Percentiles rank a stretch among this genome's conserved stretches.
These are phyloP conservation scores for Anabacerthia variegaticeps DNA, from an alignment of 2,797 vertebrate species.

Conservation along the genomic window DNA sequence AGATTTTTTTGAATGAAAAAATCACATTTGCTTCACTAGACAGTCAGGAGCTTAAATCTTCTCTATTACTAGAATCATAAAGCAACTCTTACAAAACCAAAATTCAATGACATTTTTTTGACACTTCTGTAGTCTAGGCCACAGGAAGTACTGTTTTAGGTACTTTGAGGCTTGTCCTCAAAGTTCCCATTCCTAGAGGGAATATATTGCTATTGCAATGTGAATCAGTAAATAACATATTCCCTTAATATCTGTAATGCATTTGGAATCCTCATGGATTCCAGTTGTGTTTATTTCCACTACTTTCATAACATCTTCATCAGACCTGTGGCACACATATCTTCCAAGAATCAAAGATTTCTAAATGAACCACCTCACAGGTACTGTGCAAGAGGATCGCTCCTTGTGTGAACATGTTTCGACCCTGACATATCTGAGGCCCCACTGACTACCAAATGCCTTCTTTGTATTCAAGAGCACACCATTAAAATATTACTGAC, in stretches of 20 bases:
- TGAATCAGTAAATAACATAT: neutral
- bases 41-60: neutral
- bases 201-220: neutral
- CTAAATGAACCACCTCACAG: neutral
- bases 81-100: neutral
- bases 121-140: neutral
- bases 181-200: neutral
- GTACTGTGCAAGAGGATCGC: neutral
- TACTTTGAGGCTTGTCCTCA: neutral
- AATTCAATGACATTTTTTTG: neutral
- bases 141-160: neutral
- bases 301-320: neutral
- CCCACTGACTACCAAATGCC: neutral
- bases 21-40: neutral
- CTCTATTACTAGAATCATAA: neutral
- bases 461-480: neutral
- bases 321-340: neutral
- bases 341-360: neutral
- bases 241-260: neutral
- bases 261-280: neutral
- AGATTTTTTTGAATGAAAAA: neutral
- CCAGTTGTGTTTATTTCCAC: neutral
- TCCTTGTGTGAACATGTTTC: neutral
- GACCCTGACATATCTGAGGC: accelerated
- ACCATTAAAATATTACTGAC: neutral